These are phyloP conservation scores for Sebastes schlegelii DNA, from an alignment of 2,113 vertebrate genomes.

Conservation along the genomic window DNA sequence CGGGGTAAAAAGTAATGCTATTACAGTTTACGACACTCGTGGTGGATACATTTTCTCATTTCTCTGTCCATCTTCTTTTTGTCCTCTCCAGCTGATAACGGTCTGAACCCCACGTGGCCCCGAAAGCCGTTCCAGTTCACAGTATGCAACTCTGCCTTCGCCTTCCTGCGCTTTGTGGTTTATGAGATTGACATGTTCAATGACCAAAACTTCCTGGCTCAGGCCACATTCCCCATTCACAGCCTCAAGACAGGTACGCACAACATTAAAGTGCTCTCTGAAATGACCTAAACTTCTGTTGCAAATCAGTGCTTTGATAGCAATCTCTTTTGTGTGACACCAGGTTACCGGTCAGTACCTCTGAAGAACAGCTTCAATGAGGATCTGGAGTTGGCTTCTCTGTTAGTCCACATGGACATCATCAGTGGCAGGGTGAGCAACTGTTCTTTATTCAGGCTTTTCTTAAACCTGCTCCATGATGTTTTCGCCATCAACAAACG, in stretches of 20 bases:
- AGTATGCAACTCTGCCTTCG: conserved; percentile 92
- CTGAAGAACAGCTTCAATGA: conserved; percentile 98
- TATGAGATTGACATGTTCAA: conserved; percentile 99
- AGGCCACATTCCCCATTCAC: conserved; percentile 94
- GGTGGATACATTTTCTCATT: not conserved
- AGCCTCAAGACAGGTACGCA: conserved; percentile 92
- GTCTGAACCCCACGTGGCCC: conserved; percentile 95
- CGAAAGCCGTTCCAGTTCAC: conserved; percentile 92
- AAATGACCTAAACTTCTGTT: not conserved
- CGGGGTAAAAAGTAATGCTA: not conserved
- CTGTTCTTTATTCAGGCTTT: not conserved
- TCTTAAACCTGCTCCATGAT: not conserved
- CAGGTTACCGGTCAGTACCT: conserved; percentile 95
- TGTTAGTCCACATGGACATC: conserved; percentile 92
- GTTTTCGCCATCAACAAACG: not conserved
- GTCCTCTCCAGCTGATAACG: conserved; percentile 90
- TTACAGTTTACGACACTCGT: not conserved
- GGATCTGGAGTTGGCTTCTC: conserved; percentile 94
- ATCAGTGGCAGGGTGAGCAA: conserved; percentile 88
- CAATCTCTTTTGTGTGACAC: conserved; percentile 1
- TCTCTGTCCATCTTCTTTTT: not conserved
- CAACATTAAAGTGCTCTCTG: not conserved
- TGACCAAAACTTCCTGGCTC: conserved; percentile 97
- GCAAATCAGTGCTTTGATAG: not conserved
- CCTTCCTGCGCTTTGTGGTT: conserved; percentile 96